phyloP scores from a whole-genome alignment of 2,888 invertebrate genomes.

The Cinara cedri region DNA sequence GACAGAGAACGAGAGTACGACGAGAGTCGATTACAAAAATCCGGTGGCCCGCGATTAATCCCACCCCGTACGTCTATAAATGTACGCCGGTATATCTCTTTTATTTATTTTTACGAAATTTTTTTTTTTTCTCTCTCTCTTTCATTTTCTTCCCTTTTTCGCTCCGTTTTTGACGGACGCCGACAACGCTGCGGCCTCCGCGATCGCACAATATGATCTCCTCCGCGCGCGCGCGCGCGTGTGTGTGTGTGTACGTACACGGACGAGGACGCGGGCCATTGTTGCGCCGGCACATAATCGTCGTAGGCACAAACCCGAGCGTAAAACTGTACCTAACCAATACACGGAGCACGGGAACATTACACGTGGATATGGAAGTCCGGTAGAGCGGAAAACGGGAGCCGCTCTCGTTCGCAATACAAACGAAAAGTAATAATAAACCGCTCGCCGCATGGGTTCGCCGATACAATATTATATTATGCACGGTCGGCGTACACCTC shows the following conservation, averaged over 20 bases:
- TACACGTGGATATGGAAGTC: constrained; percentile 14
- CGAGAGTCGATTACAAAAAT: constrained; percentile 55
- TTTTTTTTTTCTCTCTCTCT: not conserved
- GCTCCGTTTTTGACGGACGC: constrained; percentile 37
- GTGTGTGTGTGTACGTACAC: constrained; percentile 4
- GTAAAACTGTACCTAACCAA: too few relatives aligned
- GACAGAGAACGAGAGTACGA: not conserved
- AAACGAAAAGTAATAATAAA: not conserved
- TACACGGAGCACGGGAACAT: not conserved
- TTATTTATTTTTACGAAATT: not conserved
- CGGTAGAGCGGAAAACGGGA: constrained; percentile 51
- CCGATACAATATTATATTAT: not conserved
- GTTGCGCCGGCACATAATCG: too few relatives aligned
- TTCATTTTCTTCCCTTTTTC: constrained; percentile 16
- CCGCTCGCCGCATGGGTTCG: not conserved
- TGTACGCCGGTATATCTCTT: constrained; percentile 41
- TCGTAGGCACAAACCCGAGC: too few relatives aligned
- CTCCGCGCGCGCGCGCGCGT: not conserved
- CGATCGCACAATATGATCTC: constrained; percentile 33
- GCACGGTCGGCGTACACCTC: not conserved
- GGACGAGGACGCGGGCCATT: not conserved
- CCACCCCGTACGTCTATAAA: constrained; percentile 37
- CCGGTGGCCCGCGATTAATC: constrained; percentile 57
- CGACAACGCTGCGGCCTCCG: constrained; percentile 23
- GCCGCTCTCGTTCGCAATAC: constrained; percentile 28